Conservation (phyloP, 2,797 vertebrate species). For the Ctenochaetus hawaiiensis region DNA sequence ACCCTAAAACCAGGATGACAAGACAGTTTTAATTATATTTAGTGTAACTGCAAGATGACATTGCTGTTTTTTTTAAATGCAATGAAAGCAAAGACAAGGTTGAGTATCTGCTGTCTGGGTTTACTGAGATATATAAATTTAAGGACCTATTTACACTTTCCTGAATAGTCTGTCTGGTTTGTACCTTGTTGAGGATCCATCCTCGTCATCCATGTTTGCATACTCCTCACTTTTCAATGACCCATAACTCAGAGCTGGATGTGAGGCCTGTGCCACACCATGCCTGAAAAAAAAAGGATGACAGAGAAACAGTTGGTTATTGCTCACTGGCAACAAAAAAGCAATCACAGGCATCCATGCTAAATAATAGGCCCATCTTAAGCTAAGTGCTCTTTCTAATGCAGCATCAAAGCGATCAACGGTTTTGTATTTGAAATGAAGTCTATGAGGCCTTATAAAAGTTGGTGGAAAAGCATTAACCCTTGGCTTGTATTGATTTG, state of each 20-base stretch:
- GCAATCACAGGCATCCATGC: not conserved
- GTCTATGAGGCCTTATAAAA: not conserved
- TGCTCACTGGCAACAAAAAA: not conserved
- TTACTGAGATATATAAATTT: not conserved
- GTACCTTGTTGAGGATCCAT: conserved; percentile 54
- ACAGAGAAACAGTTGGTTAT: conserved; percentile 8
- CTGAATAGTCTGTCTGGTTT: conserved; percentile 19
- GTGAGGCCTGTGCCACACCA: conserved; percentile 48
- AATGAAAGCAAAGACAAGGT: not conserved
- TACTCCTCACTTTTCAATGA: conserved; percentile 72
- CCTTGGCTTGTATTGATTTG: not conserved
- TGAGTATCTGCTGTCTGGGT: not conserved
- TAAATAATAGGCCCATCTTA: conserved; percentile 9
- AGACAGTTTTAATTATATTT: not conserved
- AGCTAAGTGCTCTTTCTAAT: not conserved
- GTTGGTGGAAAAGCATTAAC: not conserved
- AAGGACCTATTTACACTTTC: not conserved
- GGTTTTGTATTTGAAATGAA: not conserved
- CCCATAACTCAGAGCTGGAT: conserved; percentile 74
- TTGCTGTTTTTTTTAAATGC: not conserved
- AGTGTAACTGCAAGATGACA: not conserved
- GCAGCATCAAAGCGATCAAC: not conserved
- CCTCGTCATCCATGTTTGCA: not conserved
- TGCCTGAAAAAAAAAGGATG: conserved; percentile 36
- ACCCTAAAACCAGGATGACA: conserved; percentile 62